Conservation (phyloP, 2,888 invertebrate species). For the Vesta saturnalis region DNA sequence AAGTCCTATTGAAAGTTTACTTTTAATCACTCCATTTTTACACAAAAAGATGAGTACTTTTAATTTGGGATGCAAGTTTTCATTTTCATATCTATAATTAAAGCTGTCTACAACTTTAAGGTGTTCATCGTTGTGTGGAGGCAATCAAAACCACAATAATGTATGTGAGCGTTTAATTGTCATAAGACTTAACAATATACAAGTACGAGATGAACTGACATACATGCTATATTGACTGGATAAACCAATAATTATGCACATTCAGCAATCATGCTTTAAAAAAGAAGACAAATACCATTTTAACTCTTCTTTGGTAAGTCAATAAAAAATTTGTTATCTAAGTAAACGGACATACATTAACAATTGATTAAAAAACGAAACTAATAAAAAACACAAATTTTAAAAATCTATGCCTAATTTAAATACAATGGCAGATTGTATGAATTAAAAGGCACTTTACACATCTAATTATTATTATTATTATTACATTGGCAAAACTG, state of each 20-base stretch:
- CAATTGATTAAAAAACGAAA: constrained; percentile 16
- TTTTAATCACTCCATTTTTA: too few relatives aligned
- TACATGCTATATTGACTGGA: constrained; percentile 63
- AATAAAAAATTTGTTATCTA: constrained; percentile 12
- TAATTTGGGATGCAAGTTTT: too few relatives aligned
- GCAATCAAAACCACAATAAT: neutral
- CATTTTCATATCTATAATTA: too few relatives aligned
- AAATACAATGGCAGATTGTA: constrained; percentile 56
- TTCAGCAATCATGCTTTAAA: constrained; percentile 57
- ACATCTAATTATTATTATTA: constrained; percentile 51
- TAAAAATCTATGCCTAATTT: constrained; percentile 35
- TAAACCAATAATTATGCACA: constrained; percentile 59
- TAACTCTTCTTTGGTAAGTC: neutral
- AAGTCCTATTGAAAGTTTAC: too few relatives aligned
- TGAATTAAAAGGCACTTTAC: constrained; percentile 62
- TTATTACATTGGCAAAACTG: constrained; percentile 61
- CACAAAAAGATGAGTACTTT: too few relatives aligned
- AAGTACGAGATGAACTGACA: constrained; percentile 63
- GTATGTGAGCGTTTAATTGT: constrained; percentile 56
- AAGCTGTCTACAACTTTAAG: too few relatives aligned
- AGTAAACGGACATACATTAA: constrained; percentile 25
- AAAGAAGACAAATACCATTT: constrained; percentile 35
- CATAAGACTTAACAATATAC: constrained; percentile 60
- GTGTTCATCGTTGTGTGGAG: neutral
- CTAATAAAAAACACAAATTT: constrained; percentile 16